Conservation (phyloP, 2,797 vertebrate species). For the Podarcis lilfordi region DNA sequence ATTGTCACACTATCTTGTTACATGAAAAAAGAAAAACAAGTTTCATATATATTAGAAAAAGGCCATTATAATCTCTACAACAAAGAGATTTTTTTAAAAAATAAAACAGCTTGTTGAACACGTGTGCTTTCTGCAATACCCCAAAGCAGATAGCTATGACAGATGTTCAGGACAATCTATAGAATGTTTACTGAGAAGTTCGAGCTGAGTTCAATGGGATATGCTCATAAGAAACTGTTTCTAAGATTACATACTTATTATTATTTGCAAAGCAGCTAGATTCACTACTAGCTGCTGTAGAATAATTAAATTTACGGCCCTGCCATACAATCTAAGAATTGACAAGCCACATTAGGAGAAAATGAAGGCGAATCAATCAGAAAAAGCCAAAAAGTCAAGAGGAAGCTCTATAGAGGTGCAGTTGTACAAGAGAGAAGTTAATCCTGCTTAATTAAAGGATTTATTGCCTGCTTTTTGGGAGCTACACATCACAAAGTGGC, state of each 20-base stretch:
- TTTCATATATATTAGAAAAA: neutral
- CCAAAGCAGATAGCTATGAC: neutral
- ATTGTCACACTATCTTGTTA: neutral
- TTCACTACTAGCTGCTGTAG: neutral
- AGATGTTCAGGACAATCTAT: neutral
- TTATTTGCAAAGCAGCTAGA: neutral
- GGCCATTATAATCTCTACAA: neutral
- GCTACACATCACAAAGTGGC: no score
- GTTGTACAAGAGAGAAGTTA: no score
- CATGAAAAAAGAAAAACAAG: neutral
- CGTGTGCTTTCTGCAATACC: neutral
- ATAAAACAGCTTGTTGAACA: neutral
- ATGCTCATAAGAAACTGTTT: neutral
- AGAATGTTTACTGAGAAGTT: neutral
- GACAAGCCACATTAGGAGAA: no score
- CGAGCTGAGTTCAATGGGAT: neutral
- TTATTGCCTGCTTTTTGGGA: no score
- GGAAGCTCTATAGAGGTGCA: no score
- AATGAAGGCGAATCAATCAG: no score
- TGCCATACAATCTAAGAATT: neutral
- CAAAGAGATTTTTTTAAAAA: neutral
- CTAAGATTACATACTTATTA: neutral
- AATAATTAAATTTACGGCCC: neutral
- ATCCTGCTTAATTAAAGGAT: no score
- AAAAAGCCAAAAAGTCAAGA: no score